Evolutionary conservation across 2,888 invertebrate genomes (phyloP), one percentile per base, ranked within the genome.

Genomic region (Caenorhabditis imperialis): DNA sequence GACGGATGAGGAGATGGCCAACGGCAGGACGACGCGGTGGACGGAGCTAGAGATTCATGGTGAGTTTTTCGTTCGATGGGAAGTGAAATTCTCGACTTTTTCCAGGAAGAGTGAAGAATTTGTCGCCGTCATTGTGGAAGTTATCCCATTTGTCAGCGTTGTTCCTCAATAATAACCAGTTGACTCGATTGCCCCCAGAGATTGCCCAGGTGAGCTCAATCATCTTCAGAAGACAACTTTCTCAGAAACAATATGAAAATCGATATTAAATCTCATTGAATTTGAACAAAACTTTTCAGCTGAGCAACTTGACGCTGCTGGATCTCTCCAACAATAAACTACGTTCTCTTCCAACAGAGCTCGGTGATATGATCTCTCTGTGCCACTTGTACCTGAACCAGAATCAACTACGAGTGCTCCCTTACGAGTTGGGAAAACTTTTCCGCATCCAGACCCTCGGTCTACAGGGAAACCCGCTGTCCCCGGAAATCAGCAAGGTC

Each of bases 321-420:
- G 98, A 99, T 91, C 91, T 96, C 85, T 96, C 96, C 81, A 93
- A 93, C 89, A 98, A 99, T 91, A 96, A 96, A 90, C 91, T 99
- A 86, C 92, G 96, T 79, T 93, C 93, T 89, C 91, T 99, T 89
- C 98, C 99, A 78, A 93, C 94, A 60, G 97, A 99, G 91, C 91
- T 99, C 57, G 98, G 99, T 72, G 97, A 99, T 90, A 92, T 99
- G 88, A 94, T 95, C 90, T 93, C 94, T 89, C 92, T 99, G 88
- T 93, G 96, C 90, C 97, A 98, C 91, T 92, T 99, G 85, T 92
- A 94, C 88, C 91, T 99, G 83, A 94, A 94, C 90, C 93, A 97
- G 90, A 99, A 99, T 91, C 93, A 93, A 90, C 92, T 99, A 85
- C 92, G 96, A 82, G 93, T 93, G 84, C 91, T 99, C 88, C 99